These are phyloP conservation scores for Denticeps clupeoides DNA, from an alignment of 2,797 vertebrate species.

Conservation along the genomic window DNA sequence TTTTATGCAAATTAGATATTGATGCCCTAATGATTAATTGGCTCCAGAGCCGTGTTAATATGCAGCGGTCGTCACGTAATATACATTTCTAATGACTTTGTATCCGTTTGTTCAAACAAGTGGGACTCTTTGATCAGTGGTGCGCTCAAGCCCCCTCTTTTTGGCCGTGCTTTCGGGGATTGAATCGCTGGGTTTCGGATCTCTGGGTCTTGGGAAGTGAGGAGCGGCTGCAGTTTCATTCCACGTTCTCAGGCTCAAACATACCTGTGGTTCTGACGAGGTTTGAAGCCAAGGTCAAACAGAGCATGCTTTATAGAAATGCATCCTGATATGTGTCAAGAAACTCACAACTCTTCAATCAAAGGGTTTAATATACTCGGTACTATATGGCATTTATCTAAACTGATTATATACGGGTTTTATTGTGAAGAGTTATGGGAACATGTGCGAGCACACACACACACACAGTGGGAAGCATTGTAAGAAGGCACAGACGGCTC, in stretches of 20 bases:
- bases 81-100: constrained; percentile 98
- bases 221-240: neutral
- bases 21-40: constrained; percentile 99
- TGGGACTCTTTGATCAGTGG: constrained; percentile 65
- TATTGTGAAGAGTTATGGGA: neutral
- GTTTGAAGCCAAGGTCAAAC: too few species aligned
- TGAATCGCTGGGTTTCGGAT: constrained; percentile 3
- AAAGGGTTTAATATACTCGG: constrained; percentile 1
- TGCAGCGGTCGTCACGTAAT: constrained; percentile 90
- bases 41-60: constrained; percentile 92
- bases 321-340: too few species aligned
- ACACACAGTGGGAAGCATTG: neutral
- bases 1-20: constrained; percentile 99
- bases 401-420: constrained; percentile 1
- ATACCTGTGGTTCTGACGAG: too few species aligned
- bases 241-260: too few species aligned
- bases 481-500: constrained; percentile 18
- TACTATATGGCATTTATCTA: constrained; percentile 1
- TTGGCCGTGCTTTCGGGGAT: too few species aligned
- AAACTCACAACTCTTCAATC: too few species aligned
- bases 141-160: too few species aligned
- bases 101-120: constrained; percentile 89
- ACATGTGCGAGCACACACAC: neutral
- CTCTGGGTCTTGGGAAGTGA: constrained; percentile 4
- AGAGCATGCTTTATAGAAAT: too few species aligned